These are phyloP conservation scores for Xerus rutilus DNA, from an alignment of 2,797 vertebrate genomes.

Conservation along the genomic window DNA sequence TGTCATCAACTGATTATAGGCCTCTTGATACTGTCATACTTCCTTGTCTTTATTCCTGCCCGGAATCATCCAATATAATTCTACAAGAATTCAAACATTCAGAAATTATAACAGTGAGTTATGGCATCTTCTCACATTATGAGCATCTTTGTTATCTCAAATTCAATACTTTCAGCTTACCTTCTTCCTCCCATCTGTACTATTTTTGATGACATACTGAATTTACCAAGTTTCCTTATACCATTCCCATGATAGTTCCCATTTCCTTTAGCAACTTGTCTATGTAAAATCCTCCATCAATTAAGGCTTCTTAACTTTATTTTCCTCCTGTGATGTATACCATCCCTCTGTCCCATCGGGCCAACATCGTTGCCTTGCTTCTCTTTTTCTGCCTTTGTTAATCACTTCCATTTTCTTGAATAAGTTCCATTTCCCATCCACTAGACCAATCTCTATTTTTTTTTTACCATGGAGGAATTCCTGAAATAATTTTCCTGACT, in stretches of 20 bases:
- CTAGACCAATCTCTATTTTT: not conserved
- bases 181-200: not conserved
- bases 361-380: not conserved
- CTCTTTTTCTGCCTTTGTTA: not conserved
- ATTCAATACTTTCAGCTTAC: not conserved
- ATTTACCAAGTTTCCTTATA: not conserved
- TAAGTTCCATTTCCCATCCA: not conserved
- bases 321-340: not conserved
- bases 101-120: not conserved
- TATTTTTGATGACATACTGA: not conserved
- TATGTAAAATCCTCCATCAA: not conserved
- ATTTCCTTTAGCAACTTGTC: not conserved
- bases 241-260: not conserved
- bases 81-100: not conserved
- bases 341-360: not conserved
- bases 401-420: not conserved
- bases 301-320: not conserved
- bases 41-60: not conserved
- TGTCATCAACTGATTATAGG: not conserved
- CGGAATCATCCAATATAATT: not conserved
- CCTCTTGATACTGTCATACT: not conserved
- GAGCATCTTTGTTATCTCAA: not conserved
- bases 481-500: not conserved
- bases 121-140: not conserved
- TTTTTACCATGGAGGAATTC: not conserved